Conservation (phyloP, 2,888 invertebrate genomes). For the Oscheius sp. region DNA sequence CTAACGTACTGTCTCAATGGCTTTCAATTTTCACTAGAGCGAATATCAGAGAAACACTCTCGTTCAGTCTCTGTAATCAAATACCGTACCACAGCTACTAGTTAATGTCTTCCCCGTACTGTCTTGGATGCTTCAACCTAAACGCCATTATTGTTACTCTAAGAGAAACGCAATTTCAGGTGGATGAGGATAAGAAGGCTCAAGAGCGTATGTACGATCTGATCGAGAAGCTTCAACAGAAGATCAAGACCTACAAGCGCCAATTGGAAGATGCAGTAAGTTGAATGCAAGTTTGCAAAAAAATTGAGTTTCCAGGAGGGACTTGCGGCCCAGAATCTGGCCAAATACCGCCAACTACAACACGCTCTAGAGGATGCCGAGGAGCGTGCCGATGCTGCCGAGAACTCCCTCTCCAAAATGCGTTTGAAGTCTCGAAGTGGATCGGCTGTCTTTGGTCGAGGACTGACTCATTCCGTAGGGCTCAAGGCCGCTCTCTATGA, state of each 20-base stretch:
- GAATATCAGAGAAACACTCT: too few relatives aligned
- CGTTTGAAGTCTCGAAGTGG: slow-evolving; percentile 73
- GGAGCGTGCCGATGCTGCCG: slow-evolving; percentile 75
- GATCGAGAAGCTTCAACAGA: slow-evolving; percentile 96
- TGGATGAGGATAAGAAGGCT: slow-evolving; percentile 99
- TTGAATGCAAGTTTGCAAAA: neutral
- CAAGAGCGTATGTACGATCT: slow-evolving; percentile 99
- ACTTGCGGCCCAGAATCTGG: slow-evolving; percentile 76
- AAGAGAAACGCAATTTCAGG: slow-evolving; percentile 71
- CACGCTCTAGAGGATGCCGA: slow-evolving; percentile 75
- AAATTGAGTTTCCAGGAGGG: slow-evolving; percentile 73
- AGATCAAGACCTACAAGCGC: slow-evolving; percentile 77
- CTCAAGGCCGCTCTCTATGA: neutral
- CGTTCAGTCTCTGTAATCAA: too few relatives aligned
- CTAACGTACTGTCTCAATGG: too few relatives aligned
- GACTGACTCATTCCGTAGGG: slow-evolving; percentile 60
- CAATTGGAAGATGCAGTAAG: slow-evolving; percentile 78
- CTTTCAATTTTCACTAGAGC: too few relatives aligned
- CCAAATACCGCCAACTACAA: slow-evolving; percentile 77
- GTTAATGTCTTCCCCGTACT: too few relatives aligned
- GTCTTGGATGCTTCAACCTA: too few relatives aligned
- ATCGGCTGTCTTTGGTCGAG: slow-evolving; percentile 56
- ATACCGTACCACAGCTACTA: too few relatives aligned
- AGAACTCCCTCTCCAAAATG: slow-evolving; percentile 75
- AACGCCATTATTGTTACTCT: too few relatives aligned